These are phyloP conservation scores for Mamestra brassicae DNA, from an alignment of 2,888 invertebrate genomes.

Conservation along the genomic window DNA sequence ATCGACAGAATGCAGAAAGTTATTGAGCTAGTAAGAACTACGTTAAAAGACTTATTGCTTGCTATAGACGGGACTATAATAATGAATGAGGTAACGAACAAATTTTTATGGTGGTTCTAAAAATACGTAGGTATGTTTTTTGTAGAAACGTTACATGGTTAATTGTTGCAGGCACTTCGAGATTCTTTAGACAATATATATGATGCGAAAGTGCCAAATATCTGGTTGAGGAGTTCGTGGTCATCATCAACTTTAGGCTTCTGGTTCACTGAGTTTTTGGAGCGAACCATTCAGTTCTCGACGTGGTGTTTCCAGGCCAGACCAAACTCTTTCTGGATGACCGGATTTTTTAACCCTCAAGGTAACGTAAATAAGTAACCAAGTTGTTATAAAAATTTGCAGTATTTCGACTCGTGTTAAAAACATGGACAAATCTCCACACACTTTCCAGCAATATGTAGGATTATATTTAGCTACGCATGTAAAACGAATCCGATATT, in stretches of 20 bases:
- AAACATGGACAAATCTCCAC: background rate
- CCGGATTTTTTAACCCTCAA: slow-evolving; percentile 98
- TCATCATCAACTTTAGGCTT: slow-evolving; percentile 96
- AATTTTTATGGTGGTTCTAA: background rate
- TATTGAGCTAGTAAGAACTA: slow-evolving; percentile 92
- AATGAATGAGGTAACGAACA: slow-evolving; percentile 94
- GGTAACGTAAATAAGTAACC: slow-evolving; percentile 84
- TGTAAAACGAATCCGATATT: no score
- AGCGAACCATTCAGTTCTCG: slow-evolving; percentile 95
- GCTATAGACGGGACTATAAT: slow-evolving; percentile 97
- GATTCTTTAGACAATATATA: slow-evolving; percentile 96
- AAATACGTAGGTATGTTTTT: background rate
- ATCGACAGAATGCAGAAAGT: slow-evolving; percentile 97
- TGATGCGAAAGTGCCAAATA: slow-evolving; percentile 95
- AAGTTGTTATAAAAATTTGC: background rate
- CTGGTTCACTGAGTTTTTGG: slow-evolving; percentile 97
- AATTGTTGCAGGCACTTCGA: slow-evolving; percentile 91
- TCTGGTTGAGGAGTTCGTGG: slow-evolving; percentile 95
- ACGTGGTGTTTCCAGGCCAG: slow-evolving; percentile 94
- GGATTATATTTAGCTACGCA: no score
- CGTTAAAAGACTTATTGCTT: slow-evolving; percentile 94
- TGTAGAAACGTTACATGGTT: background rate
- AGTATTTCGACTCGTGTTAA: background rate
- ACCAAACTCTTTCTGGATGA: slow-evolving; percentile 97
- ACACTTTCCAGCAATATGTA: background rate